phyloP scores from a whole-genome alignment of 2,113 vertebrate genomes.

The Cardinalis cardinalis region DNA sequence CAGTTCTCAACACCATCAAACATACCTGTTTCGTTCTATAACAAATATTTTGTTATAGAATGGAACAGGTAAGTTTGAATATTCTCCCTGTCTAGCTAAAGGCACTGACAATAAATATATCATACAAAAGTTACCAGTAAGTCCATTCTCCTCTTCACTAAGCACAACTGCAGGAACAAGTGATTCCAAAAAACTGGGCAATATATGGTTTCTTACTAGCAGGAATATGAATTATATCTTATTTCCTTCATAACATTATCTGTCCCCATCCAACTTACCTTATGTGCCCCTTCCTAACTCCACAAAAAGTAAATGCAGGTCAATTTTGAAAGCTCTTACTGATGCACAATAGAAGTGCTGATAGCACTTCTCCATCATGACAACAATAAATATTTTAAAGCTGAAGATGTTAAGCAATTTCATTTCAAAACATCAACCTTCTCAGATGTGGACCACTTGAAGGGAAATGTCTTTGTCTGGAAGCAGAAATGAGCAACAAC shows the following conservation, averaged over 20 bases:
- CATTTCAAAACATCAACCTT: not conserved
- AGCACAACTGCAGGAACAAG: not conserved
- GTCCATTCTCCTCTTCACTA: not conserved
- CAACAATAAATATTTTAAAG: not conserved
- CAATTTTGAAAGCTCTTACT: not conserved
- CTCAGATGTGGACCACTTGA: not conserved
- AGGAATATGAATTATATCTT: not conserved
- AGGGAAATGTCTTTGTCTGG: not conserved
- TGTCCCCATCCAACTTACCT: not conserved
- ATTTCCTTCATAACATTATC: not conserved
- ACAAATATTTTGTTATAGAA: not conserved
- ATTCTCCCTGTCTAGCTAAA: not conserved
- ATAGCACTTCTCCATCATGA: not conserved
- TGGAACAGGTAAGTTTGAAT: not conserved
- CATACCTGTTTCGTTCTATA: too few relatives aligned
- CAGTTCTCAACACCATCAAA: not conserved
- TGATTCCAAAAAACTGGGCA: not conserved
- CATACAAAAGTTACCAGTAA: not conserved
- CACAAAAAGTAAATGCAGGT: not conserved
- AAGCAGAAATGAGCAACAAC: not conserved
- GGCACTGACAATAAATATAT: not conserved
- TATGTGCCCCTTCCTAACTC: not conserved
- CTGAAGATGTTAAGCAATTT: not conserved
- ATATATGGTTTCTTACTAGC: not conserved
- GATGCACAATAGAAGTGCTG: not conserved